Evolutionary conservation across 2,797 vertebrate genomes (phyloP), one percentile per base, ranked within the genome.

Genomic region (Stomatorhinus walkeri): DNA sequence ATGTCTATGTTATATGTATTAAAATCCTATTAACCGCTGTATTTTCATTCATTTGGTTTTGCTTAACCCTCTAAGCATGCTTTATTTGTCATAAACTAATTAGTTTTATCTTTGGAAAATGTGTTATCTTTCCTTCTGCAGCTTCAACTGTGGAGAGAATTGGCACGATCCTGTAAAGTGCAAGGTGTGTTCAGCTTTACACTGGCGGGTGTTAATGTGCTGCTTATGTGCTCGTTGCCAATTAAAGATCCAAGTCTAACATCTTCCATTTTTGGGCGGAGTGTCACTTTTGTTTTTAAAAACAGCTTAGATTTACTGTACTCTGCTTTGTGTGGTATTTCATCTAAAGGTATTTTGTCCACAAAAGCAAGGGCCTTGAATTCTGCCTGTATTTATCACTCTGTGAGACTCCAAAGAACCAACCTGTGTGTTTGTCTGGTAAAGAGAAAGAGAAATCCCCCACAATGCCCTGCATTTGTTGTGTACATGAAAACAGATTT

Each of bases 151-250:
- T 90, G 98, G 98, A 91, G 98, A 99, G 95, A 99, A 99, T 92
- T 99, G 98, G 98, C 98, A 99, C 2, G 98, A 99, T 94, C 98
- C 98, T 93, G 98, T 99, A 91, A 99, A 99, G 94, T 99, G 98
- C 94, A 99, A 99, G 97, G 98, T 99, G 94, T 88, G 94, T 19
- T 48, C 88, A 76, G 28, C 54, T 43, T 79, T 43, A 28, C 36
- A 79, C 36, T n/a, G 43, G 32, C 6, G 14, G 16, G 36, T 43
- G 16, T 72, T 32, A 36, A 14, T 36, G 12, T 14, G 56, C n/a
- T 59, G 56, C 24, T 68, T 68, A 28, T 68, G 24, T 68, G 10
- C 10, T 68, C 9, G 28, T 24, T 64, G 59, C 8, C 59, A 24
- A 3, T 64, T 24, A 64, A 56, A 56, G 52, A 54, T 54, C 19